A percentile compares a stretch with the other conserved stretches of the same genome.
Evolutionary conservation across 2,797 vertebrate genomes (phyloP).

Genomic region (Siniperca scherzeri): DNA sequence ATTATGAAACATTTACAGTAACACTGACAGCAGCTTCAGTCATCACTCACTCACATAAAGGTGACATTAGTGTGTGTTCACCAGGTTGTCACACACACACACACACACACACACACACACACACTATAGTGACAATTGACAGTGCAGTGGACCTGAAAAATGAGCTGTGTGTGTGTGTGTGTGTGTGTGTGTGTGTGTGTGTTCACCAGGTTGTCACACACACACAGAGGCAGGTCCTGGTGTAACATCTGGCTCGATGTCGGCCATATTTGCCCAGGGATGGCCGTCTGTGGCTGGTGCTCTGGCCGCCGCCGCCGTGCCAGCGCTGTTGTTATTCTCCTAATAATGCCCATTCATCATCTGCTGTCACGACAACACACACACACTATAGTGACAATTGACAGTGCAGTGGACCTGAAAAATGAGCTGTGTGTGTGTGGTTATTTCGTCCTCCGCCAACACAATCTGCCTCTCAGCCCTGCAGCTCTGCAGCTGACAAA

Average conservation of each 20-base stretch:
- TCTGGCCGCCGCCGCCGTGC: constrained; percentile 47
- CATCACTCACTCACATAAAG: constrained; percentile 41
- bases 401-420: constrained; percentile 52
- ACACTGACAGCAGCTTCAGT: constrained; percentile 11
- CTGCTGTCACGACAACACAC: constrained; percentile 75
- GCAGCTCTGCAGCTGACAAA: too few relatives aligned
- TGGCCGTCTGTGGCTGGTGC: constrained; percentile 66
- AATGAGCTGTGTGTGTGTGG: neutral
- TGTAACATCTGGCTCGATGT: constrained; percentile 80
- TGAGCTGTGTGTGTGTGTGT: neutral
- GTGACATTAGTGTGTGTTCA: constrained; percentile 25
- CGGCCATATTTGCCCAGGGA: constrained; percentile 67
- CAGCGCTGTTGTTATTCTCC: constrained; percentile 77
- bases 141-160: constrained; percentile 50
- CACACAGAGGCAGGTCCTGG: constrained; percentile 44
- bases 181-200: constrained; percentile 19
- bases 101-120: constrained; percentile 15
- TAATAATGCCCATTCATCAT: constrained; percentile 87
- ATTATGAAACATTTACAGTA: neutral
- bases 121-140: constrained; percentile 28
- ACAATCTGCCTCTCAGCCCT: too few relatives aligned
- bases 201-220: too few relatives aligned
- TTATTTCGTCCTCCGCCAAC: too few relatives aligned
- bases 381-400: constrained; percentile 27
- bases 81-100: neutral